phyloP scores from a whole-genome alignment of 2,113 vertebrate species.

The Calonectris borealis region DNA sequence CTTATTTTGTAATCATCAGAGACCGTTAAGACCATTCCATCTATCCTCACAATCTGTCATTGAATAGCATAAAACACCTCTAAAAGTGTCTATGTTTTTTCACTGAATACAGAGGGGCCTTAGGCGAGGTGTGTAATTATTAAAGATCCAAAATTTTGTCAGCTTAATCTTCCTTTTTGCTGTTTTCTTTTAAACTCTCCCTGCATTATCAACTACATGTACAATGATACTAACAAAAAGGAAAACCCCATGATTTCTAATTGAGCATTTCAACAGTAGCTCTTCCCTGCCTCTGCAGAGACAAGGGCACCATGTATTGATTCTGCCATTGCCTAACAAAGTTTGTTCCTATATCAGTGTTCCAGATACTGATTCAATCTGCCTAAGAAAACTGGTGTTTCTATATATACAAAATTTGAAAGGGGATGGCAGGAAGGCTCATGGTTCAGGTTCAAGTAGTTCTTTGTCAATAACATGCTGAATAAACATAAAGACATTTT shows the following conservation, averaged over 20 bases:
- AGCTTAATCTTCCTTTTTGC: background rate
- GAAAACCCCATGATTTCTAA: background rate
- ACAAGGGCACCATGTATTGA: background rate
- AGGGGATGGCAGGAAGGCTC: background rate
- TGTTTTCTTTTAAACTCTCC: background rate
- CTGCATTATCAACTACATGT: background rate
- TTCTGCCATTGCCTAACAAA: background rate
- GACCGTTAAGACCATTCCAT: background rate
- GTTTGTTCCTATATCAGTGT: rapidly evolving
- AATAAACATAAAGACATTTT: background rate
- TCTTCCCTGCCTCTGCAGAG: background rate
- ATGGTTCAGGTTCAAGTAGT: background rate
- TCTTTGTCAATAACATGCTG: background rate
- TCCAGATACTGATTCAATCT: background rate
- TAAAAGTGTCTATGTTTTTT: background rate
- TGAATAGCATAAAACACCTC: background rate
- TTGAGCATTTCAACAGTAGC: background rate
- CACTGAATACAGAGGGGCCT: background rate
- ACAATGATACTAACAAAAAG: background rate
- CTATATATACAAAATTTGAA: background rate
- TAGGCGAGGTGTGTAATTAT: background rate
- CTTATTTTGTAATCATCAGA: background rate
- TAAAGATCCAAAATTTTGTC: background rate
- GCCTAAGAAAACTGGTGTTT: background rate
- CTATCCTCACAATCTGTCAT: background rate